A percentile compares a stretch with the other conserved stretches of the same genome.
Evolutionary conservation across 2,888 invertebrate species (phyloP).

Genomic region (Apamea monoglypha): DNA sequence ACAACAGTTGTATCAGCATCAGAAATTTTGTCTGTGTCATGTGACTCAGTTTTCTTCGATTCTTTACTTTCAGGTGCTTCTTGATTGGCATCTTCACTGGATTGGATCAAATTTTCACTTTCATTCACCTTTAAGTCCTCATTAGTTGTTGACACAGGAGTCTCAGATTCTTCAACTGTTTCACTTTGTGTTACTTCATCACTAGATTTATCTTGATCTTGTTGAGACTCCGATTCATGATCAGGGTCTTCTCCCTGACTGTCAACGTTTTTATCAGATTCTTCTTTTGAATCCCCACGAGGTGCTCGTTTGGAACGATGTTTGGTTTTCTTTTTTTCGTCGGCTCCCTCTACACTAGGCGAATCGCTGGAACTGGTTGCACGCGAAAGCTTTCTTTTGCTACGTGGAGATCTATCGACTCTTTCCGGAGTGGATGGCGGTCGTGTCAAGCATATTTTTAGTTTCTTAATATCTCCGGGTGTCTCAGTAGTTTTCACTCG

Average conservation of each 20-base stretch:
- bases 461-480: constrained; percentile 90
- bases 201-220: constrained; percentile 64
- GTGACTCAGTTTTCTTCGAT: constrained; percentile 54
- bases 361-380: constrained; percentile 88
- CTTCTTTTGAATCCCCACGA: constrained; percentile 83
- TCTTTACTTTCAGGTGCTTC: constrained; percentile 61
- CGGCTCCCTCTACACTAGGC: constrained; percentile 83
- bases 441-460: constrained; percentile 91
- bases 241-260: constrained; percentile 80
- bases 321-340: constrained; percentile 86
- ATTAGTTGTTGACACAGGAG: constrained; percentile 79
- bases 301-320: constrained; percentile 81
- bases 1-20: constrained; percentile 80
- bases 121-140: constrained; percentile 74
- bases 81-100: constrained; percentile 61
- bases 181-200: constrained; percentile 76
- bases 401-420: constrained; percentile 87
- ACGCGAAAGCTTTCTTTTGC: constrained; percentile 88
- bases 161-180: constrained; percentile 60
- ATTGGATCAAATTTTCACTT: constrained; percentile 58
- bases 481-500: constrained; percentile 88
- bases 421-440: constrained; percentile 90
- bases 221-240: constrained; percentile 66
- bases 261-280: constrained; percentile 78
- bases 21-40: constrained; percentile 65